Evolutionary conservation across 2,888 invertebrate genomes (phyloP).

Genomic region (Lasioglossum marginatum): DNA sequence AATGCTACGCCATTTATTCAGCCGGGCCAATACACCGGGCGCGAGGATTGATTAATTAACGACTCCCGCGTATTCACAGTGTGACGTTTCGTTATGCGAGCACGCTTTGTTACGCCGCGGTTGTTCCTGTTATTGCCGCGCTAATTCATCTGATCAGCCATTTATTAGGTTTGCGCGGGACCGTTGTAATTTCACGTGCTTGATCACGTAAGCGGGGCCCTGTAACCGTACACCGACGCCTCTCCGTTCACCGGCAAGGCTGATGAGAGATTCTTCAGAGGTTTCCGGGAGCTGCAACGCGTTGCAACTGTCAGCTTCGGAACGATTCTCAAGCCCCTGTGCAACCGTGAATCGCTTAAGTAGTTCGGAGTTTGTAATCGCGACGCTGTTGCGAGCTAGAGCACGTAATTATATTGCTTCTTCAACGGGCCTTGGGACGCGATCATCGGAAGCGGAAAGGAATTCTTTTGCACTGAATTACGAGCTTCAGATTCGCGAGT

Average conservation of each 20-base stretch:
- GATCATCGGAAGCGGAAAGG: neutral
- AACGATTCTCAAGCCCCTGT: neutral
- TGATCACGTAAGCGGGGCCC: conserved; percentile 33
- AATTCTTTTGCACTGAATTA: neutral
- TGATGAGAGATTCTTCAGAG: conserved; percentile 50
- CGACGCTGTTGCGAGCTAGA: neutral
- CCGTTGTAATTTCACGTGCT: conserved; percentile 54
- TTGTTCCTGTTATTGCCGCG: conserved; percentile 60
- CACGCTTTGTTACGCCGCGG: conserved; percentile 59
- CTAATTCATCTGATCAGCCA: conserved; percentile 70
- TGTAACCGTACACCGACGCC: conserved; percentile 9
- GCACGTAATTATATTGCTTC: conserved; percentile 5
- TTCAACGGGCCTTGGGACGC: neutral
- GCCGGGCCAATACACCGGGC: conserved; percentile 26
- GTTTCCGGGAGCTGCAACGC: neutral
- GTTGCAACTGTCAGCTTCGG: conserved; percentile 3
- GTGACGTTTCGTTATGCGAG: conserved; percentile 69
- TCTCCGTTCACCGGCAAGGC: neutral
- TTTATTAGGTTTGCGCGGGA: conserved; percentile 62
- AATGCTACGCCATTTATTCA: conserved; percentile 55
- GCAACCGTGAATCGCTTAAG: neutral
- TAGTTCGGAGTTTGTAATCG: conserved; percentile 3
- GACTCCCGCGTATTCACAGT: conserved; percentile 51
- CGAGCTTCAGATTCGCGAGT: neutral
- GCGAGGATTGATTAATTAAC: conserved; percentile 66